Evolutionary conservation across 1,140 invertebrate species (phyloP).

Genomic region (Pseudomyrmex concolor): DNA sequence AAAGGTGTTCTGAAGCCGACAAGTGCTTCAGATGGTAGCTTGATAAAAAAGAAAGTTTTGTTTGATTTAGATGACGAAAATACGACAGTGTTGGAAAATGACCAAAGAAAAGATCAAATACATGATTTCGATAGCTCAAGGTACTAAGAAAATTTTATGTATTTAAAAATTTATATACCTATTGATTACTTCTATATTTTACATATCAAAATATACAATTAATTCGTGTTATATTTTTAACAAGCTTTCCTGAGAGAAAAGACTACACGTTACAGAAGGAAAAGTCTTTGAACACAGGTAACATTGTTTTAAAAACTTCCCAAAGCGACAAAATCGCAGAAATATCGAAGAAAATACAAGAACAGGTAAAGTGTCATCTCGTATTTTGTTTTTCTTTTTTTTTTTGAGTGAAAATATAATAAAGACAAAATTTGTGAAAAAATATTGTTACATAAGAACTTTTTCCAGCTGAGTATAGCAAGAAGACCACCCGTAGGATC

Average conservation of each 20-base stretch:
- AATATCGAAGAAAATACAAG: conserved; percentile 78
- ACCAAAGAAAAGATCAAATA: conserved; percentile 75
- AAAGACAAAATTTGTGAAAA: not conserved
- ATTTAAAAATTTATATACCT: conserved; percentile 64
- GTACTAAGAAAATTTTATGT: conserved; percentile 79
- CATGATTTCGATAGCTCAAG: conserved; percentile 86
- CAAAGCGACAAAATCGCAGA: conserved; percentile 79
- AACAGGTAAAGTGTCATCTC: conserved; percentile 68
- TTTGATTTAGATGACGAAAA: conserved; percentile 86
- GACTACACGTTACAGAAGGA: conserved; percentile 38
- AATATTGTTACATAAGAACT: conserved; percentile 22
- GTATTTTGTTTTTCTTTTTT: too few relatives aligned
- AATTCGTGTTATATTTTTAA: conserved; percentile 36
- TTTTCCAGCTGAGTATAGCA: conserved; percentile 74
- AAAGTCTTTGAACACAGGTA: conserved; percentile 57
- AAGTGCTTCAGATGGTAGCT: conserved; percentile 82
- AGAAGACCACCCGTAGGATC: conserved; percentile 77
- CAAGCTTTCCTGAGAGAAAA: conserved; percentile 65
- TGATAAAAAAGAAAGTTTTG: conserved; percentile 87
- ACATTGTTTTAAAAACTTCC: conserved; percentile 75
- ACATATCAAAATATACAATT: conserved; percentile 35
- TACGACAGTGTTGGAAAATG: conserved; percentile 40
- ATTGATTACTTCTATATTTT: conserved; percentile 11
- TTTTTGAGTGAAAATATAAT: conserved; percentile 12
- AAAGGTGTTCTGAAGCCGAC: conserved; percentile 87